Evolutionary conservation across 2,113 vertebrate species (phyloP).

Genomic region (Elephantulus edwardii): DNA sequence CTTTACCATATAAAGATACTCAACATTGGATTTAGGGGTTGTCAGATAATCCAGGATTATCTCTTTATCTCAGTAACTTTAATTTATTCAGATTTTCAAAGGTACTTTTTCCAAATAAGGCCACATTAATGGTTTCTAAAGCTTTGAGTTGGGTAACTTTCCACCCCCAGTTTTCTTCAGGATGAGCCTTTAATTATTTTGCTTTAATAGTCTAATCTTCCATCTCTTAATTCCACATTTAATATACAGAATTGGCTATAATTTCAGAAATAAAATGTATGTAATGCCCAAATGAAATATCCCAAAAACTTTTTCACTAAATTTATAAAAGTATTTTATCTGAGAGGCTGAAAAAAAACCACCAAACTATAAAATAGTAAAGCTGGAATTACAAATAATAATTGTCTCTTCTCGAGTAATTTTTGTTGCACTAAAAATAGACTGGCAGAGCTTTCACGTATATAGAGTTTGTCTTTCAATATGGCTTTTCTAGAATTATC

Average conservation of each 20-base stretch:
- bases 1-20: neutral
- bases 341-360: conserved; percentile 31
- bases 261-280: neutral
- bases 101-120: neutral
- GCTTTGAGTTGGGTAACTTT: neutral
- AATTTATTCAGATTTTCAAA: neutral
- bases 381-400: neutral
- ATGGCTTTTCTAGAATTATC: too few species aligned
- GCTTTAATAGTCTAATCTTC: conserved; percentile 23
- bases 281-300: too few species aligned
- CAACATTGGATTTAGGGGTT: neutral
- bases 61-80: neutral
- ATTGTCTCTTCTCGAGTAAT: neutral
- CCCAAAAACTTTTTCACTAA: neutral
- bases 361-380: neutral
- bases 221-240: neutral
- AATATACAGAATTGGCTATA: conserved; percentile 25
- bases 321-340: conserved; percentile 1
- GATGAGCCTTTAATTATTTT: too few species aligned
- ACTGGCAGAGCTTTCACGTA: neutral
- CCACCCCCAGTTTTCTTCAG: too few species aligned
- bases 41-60: neutral
- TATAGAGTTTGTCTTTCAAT: too few species aligned
- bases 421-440: neutral
- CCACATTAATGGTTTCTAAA: neutral